Evolutionary conservation across 2,113 vertebrate genomes (phyloP).

Genomic region (Bos indicus): DNA sequence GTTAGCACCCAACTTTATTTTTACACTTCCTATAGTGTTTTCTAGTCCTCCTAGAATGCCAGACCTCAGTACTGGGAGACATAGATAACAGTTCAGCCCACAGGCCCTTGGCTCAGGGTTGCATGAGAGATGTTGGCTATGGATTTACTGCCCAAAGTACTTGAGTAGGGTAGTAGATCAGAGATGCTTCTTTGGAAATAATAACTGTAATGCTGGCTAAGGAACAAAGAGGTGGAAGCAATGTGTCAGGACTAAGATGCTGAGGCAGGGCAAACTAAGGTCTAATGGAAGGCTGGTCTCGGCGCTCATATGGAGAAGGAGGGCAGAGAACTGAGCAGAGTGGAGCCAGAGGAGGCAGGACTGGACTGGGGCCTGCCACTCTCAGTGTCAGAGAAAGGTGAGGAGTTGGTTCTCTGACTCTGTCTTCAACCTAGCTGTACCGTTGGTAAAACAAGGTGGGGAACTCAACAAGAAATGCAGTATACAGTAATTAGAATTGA

Average conservation of each 20-base stretch:
- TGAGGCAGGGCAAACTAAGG: background rate
- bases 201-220: background rate
- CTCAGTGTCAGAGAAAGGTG: background rate
- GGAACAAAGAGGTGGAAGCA: background rate
- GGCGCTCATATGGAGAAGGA: background rate
- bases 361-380: background rate
- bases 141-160: background rate
- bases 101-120: background rate
- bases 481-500: background rate
- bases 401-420: background rate
- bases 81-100: background rate
- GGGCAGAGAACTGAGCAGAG: background rate
- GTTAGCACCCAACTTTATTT: background rate
- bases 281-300: background rate
- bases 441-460: background rate
- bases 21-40: background rate
- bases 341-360: accelerated
- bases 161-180: background rate
- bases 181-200: background rate
- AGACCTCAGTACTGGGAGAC: background rate
- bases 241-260: background rate
- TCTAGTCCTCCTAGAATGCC: background rate
- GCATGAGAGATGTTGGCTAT: background rate
- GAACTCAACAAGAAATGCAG: background rate
- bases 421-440: background rate